These are phyloP conservation scores for Paradoxurus hermaphroditus DNA, from an alignment of 2,113 vertebrate species.

Conservation along the genomic window DNA sequence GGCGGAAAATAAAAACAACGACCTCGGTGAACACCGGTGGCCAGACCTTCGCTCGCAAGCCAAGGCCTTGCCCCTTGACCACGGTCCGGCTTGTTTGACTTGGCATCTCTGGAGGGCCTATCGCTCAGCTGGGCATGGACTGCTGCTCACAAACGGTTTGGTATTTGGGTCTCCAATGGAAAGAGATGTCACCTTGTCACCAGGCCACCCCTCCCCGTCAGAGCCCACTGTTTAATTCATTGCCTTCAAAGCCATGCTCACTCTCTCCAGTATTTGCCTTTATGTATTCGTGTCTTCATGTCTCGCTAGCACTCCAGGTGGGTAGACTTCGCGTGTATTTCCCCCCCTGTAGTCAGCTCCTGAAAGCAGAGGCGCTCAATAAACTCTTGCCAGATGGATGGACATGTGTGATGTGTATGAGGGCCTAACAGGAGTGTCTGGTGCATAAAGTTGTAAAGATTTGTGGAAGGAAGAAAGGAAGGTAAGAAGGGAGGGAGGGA, in stretches of 20 bases:
- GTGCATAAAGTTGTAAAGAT: background rate
- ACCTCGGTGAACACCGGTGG: background rate
- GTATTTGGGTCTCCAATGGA: background rate
- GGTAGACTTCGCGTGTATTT: background rate
- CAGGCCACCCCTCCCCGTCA: background rate
- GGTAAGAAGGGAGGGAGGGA: background rate
- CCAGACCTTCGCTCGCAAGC: background rate
- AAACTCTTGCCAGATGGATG: background rate
- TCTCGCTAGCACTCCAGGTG: background rate
- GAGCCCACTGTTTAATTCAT: accelerated
- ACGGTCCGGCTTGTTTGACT: background rate
- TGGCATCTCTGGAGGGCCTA: background rate
- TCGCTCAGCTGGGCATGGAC: background rate
- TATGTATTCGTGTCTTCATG: background rate
- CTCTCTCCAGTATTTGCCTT: background rate
- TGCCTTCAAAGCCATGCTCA: background rate
- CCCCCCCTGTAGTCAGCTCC: background rate
- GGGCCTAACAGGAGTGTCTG: background rate
- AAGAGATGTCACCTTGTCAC: background rate
- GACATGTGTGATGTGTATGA: background rate
- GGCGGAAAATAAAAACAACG: background rate
- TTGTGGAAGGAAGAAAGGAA: background rate
- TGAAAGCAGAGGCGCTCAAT: background rate
- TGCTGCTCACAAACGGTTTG: background rate
- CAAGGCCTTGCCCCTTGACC: background rate